Evolutionary conservation across 1,140 invertebrate genomes (phyloP).

Genomic region (Holcopasites calliopsidis): DNA sequence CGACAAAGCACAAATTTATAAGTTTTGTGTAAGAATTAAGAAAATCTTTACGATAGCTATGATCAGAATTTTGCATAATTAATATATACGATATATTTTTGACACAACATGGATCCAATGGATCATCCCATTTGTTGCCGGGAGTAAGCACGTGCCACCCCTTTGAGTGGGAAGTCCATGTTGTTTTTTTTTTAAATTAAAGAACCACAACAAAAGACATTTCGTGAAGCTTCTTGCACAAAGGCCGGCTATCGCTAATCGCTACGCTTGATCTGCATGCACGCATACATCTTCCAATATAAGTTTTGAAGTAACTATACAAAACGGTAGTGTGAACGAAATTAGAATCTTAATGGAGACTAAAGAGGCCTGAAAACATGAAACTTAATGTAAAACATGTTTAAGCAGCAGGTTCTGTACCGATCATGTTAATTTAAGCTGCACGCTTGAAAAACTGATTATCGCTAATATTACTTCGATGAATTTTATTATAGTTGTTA

Average conservation of each 20-base stretch:
- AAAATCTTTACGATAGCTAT: too few species aligned
- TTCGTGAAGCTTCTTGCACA: neutral
- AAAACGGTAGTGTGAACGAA: neutral
- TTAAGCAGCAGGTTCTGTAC: neutral
- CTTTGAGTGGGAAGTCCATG: slow-evolving; percentile 22
- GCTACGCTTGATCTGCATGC: neutral
- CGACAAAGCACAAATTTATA: neutral
- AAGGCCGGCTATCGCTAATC: too few species aligned
- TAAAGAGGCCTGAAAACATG: neutral
- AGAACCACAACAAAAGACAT: neutral
- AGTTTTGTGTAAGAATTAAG: too few species aligned
- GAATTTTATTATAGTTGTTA: neutral
- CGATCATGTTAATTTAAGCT: neutral
- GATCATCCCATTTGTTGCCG: slow-evolving; percentile 47
- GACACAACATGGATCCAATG: neutral
- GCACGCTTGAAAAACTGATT: neutral
- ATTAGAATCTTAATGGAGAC: neutral
- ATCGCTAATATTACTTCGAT: neutral
- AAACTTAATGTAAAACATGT: neutral
- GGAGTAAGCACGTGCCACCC: slow-evolving; percentile 50
- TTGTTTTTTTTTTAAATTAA: slow-evolving; percentile 15
- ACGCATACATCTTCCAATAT: neutral
- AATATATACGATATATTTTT: neutral
- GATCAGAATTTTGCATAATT: too few species aligned
- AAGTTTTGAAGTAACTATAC: neutral